Percentiles rank a stretch among this genome's conserved stretches.
Evolutionary conservation across 2,888 invertebrate genomes (phyloP).

Genomic region (Ferrisia virgata): DNA sequence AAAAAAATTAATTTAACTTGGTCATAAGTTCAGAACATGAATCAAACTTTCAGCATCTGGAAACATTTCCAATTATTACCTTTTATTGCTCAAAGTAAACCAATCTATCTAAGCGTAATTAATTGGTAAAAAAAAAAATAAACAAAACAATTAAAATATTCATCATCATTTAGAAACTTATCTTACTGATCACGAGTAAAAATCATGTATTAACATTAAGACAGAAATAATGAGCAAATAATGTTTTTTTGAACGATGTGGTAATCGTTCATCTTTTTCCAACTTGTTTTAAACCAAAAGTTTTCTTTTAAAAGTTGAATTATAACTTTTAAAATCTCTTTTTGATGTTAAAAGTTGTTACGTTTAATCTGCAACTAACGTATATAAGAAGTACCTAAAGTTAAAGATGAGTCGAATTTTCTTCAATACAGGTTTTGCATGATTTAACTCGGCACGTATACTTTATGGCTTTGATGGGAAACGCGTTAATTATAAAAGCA

Average conservation of each 20-base stretch:
- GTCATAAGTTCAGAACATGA: no score
- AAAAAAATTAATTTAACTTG: no score
- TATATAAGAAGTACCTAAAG: not conserved
- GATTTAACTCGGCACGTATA: not conserved
- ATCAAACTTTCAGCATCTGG: no score
- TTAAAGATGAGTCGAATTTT: not conserved
- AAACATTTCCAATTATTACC: no score
- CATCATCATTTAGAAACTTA: not conserved
- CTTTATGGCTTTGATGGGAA: not conserved
- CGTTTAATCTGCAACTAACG: not conserved
- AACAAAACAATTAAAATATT: not conserved
- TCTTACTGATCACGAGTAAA: not conserved
- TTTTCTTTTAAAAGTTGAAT: not conserved
- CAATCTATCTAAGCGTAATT: no score
- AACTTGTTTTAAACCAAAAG: not conserved
- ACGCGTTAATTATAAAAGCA: not conserved
- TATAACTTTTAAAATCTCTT: constrained; percentile 20
- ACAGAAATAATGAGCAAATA: not conserved
- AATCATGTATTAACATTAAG: not conserved
- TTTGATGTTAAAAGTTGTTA: constrained; percentile 7
- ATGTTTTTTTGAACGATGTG: not conserved
- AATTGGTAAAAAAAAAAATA: no score
- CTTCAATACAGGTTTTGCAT: constrained; percentile 1
- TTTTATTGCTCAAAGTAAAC: no score
- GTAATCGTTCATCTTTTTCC: not conserved